These are phyloP conservation scores for Pampus argenteus DNA, from an alignment of 2,797 vertebrate species.

Conservation along the genomic window DNA sequence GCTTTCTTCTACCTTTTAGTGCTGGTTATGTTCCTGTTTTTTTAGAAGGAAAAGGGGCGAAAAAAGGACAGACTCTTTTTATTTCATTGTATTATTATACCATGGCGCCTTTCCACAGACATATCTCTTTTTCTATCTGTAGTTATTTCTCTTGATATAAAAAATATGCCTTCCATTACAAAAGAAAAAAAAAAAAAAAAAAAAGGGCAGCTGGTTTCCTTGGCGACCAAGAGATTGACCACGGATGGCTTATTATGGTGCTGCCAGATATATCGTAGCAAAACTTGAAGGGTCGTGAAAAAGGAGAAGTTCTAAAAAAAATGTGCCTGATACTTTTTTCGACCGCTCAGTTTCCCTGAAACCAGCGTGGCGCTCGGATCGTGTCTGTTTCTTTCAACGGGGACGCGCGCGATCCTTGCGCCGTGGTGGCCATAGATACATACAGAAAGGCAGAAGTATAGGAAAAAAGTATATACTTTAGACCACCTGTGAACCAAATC, in stretches of 20 bases:
- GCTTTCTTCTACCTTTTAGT: constrained; percentile 73
- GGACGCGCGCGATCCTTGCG: constrained; percentile 38
- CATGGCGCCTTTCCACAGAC: constrained; percentile 85
- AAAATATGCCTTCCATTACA: constrained; percentile 76
- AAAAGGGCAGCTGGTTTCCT: constrained; percentile 59
- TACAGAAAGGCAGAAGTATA: constrained; percentile 17
- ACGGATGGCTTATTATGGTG: constrained; percentile 70
- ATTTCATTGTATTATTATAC: constrained; percentile 80
- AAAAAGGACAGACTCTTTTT: constrained; percentile 71
- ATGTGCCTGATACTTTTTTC: constrained; percentile 78
- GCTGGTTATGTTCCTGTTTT: constrained; percentile 68
- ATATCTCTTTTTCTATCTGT: constrained; percentile 83
- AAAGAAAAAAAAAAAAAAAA: constrained; percentile 35
- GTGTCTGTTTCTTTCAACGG: neutral
- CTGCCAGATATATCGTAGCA: constrained; percentile 79
- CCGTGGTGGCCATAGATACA: constrained; percentile 50
- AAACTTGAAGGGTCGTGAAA: constrained; percentile 71
- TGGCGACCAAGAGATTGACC: constrained; percentile 62
- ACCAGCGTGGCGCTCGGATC: constrained; percentile 44
- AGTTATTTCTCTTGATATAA: constrained; percentile 78
- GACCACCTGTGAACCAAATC: constrained; percentile 37
- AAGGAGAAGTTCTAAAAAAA: constrained; percentile 48
- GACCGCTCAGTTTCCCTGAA: constrained; percentile 59
- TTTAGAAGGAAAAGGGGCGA: constrained; percentile 45
- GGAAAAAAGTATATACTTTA: constrained; percentile 4